Base-by-base conservation (phyloP, 2,113 vertebrate species). In the Phrynocephalus versicolor region DNA sequence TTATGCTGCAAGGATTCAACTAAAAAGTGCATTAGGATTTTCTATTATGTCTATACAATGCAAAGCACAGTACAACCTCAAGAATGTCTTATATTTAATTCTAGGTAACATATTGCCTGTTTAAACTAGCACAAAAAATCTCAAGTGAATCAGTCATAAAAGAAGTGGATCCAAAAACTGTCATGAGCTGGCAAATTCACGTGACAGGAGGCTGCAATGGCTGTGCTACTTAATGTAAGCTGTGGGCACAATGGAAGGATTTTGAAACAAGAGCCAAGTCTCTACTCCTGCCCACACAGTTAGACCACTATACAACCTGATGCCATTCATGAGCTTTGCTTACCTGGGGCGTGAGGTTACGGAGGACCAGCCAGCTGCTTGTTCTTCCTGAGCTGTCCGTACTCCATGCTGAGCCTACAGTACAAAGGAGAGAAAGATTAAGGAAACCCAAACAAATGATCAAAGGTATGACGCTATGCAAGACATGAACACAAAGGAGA, bases 331-430 rank as follows among this genome's bases (percentile, higher is more conserved):
- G 0, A 18, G 0, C 27, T 27, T 37, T 45, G 21, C 19, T 89
- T 95, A 99, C 99, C 97, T 99, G 99, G 93, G 99, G 99, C 2
- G 99, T 99, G 93, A 99, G 98, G 94, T 99, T 99, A 88, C 99
- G 97, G 90, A 99, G 96, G 86, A 99, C 99, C 91, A 99, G 97
- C 98, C 99, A 99, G 96, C 98, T 99, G 97, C 98, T 99, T 88
- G 98, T 98, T 92, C 99, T 98, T 96, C 96, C 98, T 92, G 98
- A 97, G 96, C 96, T 97, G 94, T 99, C 98, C 23, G 98, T 98
- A 88, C 98, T 99, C 99, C 99, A 99, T 2, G 98, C 97, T 90
- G 98, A 97, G 95, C 97, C 98, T 99, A 91, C 76, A 64, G 73
- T 45, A 81, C 81, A 85, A 90, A 91, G 72, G 0, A 64, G 83